A percentile compares a stretch with the other conserved stretches of the same genome.
These are phyloP conservation scores for Paratrypauchen microcephalus DNA, from an alignment of 2,797 vertebrate species.

Conservation along the genomic window DNA sequence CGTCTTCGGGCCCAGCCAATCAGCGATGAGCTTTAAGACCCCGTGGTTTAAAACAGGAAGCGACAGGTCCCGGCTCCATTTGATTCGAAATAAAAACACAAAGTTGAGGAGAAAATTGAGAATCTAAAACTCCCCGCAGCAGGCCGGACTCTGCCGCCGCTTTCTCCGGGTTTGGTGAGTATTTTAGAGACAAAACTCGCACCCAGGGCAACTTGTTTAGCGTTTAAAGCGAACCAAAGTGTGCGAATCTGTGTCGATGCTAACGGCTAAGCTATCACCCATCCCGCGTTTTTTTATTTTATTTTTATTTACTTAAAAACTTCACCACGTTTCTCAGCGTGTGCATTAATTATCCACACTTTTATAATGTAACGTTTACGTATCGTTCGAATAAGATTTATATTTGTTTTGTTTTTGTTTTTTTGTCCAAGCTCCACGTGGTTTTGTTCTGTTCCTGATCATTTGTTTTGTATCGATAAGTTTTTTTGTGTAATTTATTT, in stretches of 20 bases:
- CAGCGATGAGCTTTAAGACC: background rate
- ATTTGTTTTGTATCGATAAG: too few relatives aligned
- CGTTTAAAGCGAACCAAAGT: background rate
- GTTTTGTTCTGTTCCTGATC: too few relatives aligned
- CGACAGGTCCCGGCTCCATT: background rate
- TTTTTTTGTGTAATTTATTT: too few relatives aligned
- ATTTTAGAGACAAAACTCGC: background rate
- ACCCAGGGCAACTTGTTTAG: background rate
- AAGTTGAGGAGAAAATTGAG: background rate
- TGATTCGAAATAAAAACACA: background rate
- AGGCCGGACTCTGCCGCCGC: background rate
- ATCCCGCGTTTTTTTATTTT: background rate
- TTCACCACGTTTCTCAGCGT: background rate
- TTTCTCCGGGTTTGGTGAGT: background rate
- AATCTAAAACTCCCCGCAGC: background rate
- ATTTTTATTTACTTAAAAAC: background rate
- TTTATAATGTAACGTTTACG: background rate
- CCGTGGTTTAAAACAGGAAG: background rate
- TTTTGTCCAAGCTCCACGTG: too few relatives aligned
- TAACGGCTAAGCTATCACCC: background rate
- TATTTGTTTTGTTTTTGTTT: too few relatives aligned
- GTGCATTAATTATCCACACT: background rate
- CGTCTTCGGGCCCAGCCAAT: background rate
- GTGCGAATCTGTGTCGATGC: background rate
- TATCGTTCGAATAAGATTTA: too few relatives aligned